These are phyloP conservation scores for Cyanoderma ruficeps DNA, from an alignment of 2,113 vertebrate species.

Conservation along the genomic window DNA sequence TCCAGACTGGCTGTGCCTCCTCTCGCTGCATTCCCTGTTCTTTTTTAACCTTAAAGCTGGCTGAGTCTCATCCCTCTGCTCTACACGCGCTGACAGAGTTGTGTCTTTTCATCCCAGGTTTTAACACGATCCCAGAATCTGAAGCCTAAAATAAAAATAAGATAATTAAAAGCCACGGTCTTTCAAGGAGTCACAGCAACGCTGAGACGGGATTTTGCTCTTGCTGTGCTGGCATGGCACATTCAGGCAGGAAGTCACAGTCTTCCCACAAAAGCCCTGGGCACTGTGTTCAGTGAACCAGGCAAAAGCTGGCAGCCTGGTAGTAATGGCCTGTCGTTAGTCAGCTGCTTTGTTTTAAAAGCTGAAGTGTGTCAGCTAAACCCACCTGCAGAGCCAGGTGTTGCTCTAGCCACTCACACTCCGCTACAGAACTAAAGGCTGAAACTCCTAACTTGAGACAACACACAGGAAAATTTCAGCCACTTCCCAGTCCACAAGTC, in stretches of 20 bases:
- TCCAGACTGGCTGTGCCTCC: background rate
- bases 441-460: background rate
- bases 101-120: background rate
- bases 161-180: rapidly evolving
- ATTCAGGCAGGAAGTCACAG: background rate
- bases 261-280: background rate
- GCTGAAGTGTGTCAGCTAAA: background rate
- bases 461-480: background rate
- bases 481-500: background rate
- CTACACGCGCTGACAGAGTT: rapidly evolving
- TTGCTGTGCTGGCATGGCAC: background rate
- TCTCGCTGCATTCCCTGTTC: background rate
- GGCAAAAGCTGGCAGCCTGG: background rate
- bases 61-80: background rate
- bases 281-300: background rate
- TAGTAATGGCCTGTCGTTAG: rapidly evolving
- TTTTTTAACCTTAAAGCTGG: background rate
- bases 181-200: background rate
- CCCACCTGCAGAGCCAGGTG: background rate
- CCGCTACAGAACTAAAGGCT: background rate
- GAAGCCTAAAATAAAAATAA: background rate
- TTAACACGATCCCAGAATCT: background rate
- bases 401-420: background rate
- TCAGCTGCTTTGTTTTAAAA: background rate
- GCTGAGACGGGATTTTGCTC: background rate